Base-by-base conservation (phyloP, 2,797 vertebrate genomes). In the Benthosema pterotum region DNA sequence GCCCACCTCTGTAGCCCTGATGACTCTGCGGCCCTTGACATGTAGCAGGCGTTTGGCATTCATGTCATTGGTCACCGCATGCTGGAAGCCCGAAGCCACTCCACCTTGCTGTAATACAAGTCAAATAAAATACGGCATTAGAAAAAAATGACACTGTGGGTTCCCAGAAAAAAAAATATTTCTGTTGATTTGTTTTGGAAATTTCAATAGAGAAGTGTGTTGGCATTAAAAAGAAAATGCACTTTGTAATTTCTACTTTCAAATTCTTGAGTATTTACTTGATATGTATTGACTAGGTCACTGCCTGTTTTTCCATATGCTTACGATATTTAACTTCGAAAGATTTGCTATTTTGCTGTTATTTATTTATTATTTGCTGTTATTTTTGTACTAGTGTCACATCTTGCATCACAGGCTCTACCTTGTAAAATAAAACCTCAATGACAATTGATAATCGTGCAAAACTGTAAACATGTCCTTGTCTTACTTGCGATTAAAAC, bases 11-110 rank as follows among this genome's bases (percentile, higher is more conserved):
- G 0, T 75, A 48, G 83, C 90, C 74, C 86, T 83, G 84, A 91
- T 65, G 0, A 0, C 2, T 0, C 79, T 80, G 0, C 87, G 85
- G 9, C 93, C 93, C 82, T 92, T 92, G 46, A 93, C 38, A 0
- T 88, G 89, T 56, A 92, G 70, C 68, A 91, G 15, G 1, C 87
- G 86, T 50, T 79, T 65, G 8, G 75, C 60, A 3, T 72, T 16
- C 2, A 0, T 1, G 0, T 83, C 64, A 0, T 92, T 89, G 71
- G 77, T 82, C 51, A 60, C 60, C 32, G 89, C 87, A 0, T 90
- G 85, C 0, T 72, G 32, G 64, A 94, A 92, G 11, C 93, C 93
- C 12, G 93, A 91, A 3, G 83, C 80, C 7, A 91, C 76, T 1
- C 93, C 92, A 18, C 93, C 92, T 85, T 77, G 43, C 92, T 93